These are phyloP conservation scores for Zelostemma sp. DNA, from an alignment of 1,140 invertebrate species.

Conservation along the genomic window DNA sequence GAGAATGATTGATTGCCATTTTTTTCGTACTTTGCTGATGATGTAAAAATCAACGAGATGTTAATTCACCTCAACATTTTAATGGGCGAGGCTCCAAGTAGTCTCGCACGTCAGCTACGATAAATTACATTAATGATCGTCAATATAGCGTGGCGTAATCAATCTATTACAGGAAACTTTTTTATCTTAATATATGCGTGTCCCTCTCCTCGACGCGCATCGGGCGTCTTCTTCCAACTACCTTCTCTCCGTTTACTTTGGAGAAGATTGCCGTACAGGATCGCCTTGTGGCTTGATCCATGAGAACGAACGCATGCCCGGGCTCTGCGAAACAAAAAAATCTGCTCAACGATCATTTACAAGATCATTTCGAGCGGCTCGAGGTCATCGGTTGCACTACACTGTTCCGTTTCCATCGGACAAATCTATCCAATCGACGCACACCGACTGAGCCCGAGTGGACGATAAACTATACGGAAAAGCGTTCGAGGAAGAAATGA, in stretches of 20 bases:
- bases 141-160: slow-evolving; percentile 34
- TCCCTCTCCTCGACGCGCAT: background rate
- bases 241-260: slow-evolving; percentile 1
- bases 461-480: slow-evolving; percentile 17
- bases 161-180: slow-evolving; percentile 35
- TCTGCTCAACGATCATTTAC: slow-evolving; percentile 24
- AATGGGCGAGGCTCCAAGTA: background rate
- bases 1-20: background rate
- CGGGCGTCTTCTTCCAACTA: too few relatives aligned
- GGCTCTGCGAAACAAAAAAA: slow-evolving; percentile 1
- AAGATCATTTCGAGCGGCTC: slow-evolving; percentile 33
- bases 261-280: slow-evolving; percentile 5
- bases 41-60: too few relatives aligned
- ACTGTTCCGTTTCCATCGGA: slow-evolving; percentile 26
- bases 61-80: too few relatives aligned
- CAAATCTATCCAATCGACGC: slow-evolving; percentile 24
- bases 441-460: background rate
- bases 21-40: background rate
- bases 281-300: slow-evolving; percentile 10
- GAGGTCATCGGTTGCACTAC: slow-evolving; percentile 10
- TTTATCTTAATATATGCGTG: slow-evolving; percentile 17
- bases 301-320: slow-evolving; percentile 15
- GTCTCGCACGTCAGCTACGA: slow-evolving; percentile 12
- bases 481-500: slow-evolving; percentile 24
- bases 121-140: slow-evolving; percentile 26